Base-by-base conservation (phyloP, 1,140 invertebrate species). In the Eriocheir sinensis region DNA sequence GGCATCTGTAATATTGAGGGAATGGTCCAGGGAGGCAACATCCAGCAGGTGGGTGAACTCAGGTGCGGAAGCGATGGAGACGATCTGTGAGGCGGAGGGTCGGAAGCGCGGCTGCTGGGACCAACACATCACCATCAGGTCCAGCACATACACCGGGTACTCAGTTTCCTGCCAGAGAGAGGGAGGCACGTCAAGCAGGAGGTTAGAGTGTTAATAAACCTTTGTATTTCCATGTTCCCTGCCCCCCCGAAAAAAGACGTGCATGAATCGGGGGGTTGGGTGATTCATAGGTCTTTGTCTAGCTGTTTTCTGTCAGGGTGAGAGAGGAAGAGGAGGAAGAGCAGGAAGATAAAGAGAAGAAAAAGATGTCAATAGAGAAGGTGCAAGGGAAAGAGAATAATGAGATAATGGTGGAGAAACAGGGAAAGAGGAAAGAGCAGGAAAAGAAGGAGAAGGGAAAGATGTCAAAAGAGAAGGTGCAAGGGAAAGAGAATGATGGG, bases 81-180 rank as follows among this genome's bases (percentile, higher is more conserved):
- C 98, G 60, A 99, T 98, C 96, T 99, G 98, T 96, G 98, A 98
- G 0, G 99, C 99, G 0, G 98, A 98, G 0, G 99, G 99, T 48
- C 99, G 97, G 96, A 98, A 97, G 95, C 98, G 98, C 0, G 99
- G 98, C 96, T 98, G 98, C 95, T 99, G 98, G 3, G 98, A 98
- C 99, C 99, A 99, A 96, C 99, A 99, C 1, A 99, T 97, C 0
- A 99, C 98, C 99, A 99, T 99, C 27, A 99, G 97, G 97, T 99
- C 99, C 91, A 99, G 97, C 96, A 99, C 98, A 96, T 99, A 98
- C 95, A 98, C 98, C 0, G 99, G 99, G 97, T 99, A 99, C 93
- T 98, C 97, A 72, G 97, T 96, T 94, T 97, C 97, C 97, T 97
- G 95, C 17, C 21, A 72, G 21, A 72, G 2, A 21, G 21, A 72